Evolutionary conservation across 2,797 vertebrate genomes (phyloP).

Genomic region (Carapus acus): DNA sequence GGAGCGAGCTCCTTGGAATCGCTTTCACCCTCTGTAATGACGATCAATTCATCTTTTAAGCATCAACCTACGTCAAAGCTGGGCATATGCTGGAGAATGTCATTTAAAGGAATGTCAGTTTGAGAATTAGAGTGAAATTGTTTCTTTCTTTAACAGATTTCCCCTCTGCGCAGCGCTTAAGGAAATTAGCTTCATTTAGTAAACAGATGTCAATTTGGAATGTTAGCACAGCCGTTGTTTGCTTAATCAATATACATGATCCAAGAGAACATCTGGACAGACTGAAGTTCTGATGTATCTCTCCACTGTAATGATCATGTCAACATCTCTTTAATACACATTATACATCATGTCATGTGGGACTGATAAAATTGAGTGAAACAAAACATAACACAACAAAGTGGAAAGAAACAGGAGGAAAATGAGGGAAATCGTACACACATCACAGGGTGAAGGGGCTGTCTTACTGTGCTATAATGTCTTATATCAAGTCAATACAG

Average conservation of each 20-base stretch:
- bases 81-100: conserved; percentile 11
- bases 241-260: no score
- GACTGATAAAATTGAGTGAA: not conserved
- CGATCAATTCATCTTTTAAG: conserved; percentile 50
- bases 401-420: not conserved
- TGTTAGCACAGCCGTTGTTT: no score
- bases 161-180: conserved; percentile 32
- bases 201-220: conserved; percentile 11
- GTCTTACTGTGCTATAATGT: conserved; percentile 7
- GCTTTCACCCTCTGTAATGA: conserved; percentile 57
- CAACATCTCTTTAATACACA: no score
- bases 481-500: conserved; percentile 20
- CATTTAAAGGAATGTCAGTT: conserved; percentile 35
- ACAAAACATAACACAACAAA: no score
- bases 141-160: conserved; percentile 37
- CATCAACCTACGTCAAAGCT: conserved; percentile 15
- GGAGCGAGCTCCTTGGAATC: conserved; percentile 55
- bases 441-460: not conserved
- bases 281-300: no score
- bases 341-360: no score
- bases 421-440: conserved; percentile 3
- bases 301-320: no score
- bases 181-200: conserved; percentile 37
- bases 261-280: no score
- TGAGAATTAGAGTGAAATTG: conserved; percentile 40